phyloP scores from a whole-genome alignment of 2,113 vertebrate genomes.

The Pardalotus punctatus region DNA sequence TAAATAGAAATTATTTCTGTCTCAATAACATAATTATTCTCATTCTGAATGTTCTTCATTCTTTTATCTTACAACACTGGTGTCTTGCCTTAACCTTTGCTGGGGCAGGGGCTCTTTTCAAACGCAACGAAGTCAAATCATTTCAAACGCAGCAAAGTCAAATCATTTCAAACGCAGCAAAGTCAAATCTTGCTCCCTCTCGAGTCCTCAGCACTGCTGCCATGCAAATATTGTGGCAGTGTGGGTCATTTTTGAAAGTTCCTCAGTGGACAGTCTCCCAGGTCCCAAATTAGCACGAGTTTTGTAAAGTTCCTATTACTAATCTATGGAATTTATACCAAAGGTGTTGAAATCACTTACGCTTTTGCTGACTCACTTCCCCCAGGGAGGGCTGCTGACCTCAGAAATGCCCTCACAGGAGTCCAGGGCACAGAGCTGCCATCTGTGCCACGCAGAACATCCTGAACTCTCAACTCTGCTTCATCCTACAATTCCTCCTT shows the following conservation, averaged over 20 bases:
- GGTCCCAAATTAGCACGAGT: not conserved
- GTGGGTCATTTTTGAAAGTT: not conserved
- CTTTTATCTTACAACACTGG: not conserved
- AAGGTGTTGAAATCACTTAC: conserved; percentile 37
- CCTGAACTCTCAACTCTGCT: not conserved
- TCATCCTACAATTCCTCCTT: not conserved
- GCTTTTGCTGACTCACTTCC: conserved; percentile 50
- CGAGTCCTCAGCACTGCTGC: not conserved
- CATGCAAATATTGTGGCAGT: not conserved
- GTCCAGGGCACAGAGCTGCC: conserved; percentile 3
- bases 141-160: not conserved
- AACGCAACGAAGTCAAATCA: not conserved
- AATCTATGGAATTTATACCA: conserved; percentile 39
- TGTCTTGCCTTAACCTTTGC: not conserved
- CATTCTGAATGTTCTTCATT: not conserved
- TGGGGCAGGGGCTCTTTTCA: not conserved
- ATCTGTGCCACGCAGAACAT: not conserved
- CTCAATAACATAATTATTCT: not conserved
- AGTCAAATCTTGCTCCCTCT: not conserved
- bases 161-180: too few relatives aligned
- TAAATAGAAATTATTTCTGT: not conserved
- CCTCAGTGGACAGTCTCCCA: not conserved
- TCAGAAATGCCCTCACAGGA: conserved; percentile 1
- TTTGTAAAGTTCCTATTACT: not conserved
- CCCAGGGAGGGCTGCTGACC: not conserved